phyloP scores from a whole-genome alignment of 2,888 invertebrate genomes.

The Xylocampa areola region DNA sequence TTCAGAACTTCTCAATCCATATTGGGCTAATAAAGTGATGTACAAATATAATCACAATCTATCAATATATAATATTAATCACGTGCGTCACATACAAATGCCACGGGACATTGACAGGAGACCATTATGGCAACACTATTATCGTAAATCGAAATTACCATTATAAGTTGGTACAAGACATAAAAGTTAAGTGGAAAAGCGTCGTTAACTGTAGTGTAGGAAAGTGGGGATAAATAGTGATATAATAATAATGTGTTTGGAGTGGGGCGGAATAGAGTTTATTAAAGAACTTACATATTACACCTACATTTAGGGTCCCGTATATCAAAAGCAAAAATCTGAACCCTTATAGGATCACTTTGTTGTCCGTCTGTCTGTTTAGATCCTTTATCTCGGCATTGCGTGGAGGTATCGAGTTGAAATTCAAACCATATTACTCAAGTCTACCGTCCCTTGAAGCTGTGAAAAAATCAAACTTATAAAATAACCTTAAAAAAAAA shows the following conservation, averaged over 20 bases:
- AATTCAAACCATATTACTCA: too few relatives aligned
- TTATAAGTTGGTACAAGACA: constrained; percentile 61
- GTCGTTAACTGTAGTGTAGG: constrained; percentile 34
- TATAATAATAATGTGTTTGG: constrained; percentile 15
- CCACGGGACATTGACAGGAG: constrained; percentile 63
- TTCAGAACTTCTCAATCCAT: too few relatives aligned
- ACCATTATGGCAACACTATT: constrained; percentile 66
- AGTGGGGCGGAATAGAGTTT: constrained; percentile 1
- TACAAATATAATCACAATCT: constrained; percentile 17
- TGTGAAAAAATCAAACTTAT: too few relatives aligned
- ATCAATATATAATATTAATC: constrained; percentile 45
- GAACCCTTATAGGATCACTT: not conserved
- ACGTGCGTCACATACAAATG: constrained; percentile 59
- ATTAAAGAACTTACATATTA: not conserved
- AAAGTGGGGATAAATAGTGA: constrained; percentile 20
- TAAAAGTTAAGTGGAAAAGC: constrained; percentile 47
- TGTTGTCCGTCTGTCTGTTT: too few relatives aligned
- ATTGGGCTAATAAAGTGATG: not conserved
- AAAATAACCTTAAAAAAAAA: too few relatives aligned
- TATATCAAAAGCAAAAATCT: too few relatives aligned
- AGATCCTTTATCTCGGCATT: too few relatives aligned
- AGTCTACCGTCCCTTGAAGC: too few relatives aligned
- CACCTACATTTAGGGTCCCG: too few relatives aligned
- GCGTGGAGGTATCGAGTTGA: too few relatives aligned
- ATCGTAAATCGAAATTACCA: constrained; percentile 77